Base-by-base conservation (phyloP, 1,140 invertebrate species). In the Orchestia grillus region DNA sequence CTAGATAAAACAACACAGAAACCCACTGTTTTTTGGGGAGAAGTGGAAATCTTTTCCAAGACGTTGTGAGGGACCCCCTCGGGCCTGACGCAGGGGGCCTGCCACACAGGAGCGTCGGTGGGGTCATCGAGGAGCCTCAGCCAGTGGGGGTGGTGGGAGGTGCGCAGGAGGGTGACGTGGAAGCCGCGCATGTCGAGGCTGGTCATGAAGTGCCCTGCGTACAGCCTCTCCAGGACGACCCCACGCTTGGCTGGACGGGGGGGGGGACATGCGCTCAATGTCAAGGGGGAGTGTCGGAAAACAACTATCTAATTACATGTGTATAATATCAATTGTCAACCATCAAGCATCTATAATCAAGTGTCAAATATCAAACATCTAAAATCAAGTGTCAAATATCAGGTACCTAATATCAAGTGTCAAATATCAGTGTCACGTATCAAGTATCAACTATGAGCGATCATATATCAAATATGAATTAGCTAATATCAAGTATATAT, bases 141-240 rank as follows among this genome's bases (percentile, higher is more conserved):
- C 97, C 98, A 98, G 0, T 97, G 47, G 36, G 97, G 96, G 92
- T 94, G 92, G 47, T 97, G 96, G 40, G 97, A 47, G 4, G 97
- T 96, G 45, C 97, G 97, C 16, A 97, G 97, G 90, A 98, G 97
- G 44, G 98, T 98, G 43, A 99, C 97, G 96, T 98, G 98, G 95
- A 99, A 97, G 0, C 99, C 99, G 96, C 98, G 98, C 98, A 98
- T 99, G 97, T 99, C 98, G 95, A 99, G 97, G 0, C 98, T 99
- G 3, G 98, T 98, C 98, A 99, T 98, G 90, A 98, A 97, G 92
- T 98, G 97, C 0, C 98, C 98, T 90, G 98, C 98, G 97, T 98
- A 99, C 11, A 98, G 97, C 95, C 98, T 97, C 96, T 98, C 97
- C 3, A 98, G 97, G 53, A 97, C 87, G 47, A 96, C 43, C 23